phyloP scores from a whole-genome alignment of 2,888 invertebrate species.

The Cephus rjabovi region DNA sequence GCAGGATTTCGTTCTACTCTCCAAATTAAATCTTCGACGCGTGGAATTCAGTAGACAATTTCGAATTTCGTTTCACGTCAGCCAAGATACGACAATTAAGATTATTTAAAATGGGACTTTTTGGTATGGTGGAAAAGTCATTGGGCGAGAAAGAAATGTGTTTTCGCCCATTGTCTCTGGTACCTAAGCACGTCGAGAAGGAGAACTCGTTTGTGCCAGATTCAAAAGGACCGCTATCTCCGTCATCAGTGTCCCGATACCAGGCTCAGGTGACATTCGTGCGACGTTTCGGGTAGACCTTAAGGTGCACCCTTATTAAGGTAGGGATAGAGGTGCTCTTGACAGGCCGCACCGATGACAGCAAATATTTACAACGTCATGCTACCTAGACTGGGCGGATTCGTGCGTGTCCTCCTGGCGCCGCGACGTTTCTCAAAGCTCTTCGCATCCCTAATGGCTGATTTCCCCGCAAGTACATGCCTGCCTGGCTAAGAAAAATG shows the following conservation, averaged over 20 bases:
- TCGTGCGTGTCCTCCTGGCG: constrained; percentile 41
- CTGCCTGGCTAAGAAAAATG: not conserved
- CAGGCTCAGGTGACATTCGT: constrained; percentile 53
- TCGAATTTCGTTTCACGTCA: not conserved
- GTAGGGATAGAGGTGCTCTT: constrained; percentile 36
- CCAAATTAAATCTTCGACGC: not conserved
- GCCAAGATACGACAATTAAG: not conserved
- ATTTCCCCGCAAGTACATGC: not conserved
- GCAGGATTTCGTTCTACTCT: not conserved
- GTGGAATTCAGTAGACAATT: not conserved
- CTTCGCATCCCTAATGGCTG: not conserved
- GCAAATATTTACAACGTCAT: constrained; percentile 62
- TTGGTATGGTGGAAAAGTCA: constrained; percentile 9
- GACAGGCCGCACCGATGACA: constrained; percentile 53
- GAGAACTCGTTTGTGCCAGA: constrained; percentile 9
- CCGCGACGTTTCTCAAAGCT: constrained; percentile 24
- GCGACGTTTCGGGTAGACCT: constrained; percentile 10
- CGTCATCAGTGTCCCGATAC: constrained; percentile 63
- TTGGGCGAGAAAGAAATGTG: constrained; percentile 12
- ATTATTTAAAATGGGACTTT: not conserved
- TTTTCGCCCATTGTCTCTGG: not conserved
- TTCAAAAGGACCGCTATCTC: constrained; percentile 61
- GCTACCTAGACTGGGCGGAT: constrained; percentile 54
- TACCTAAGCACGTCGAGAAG: not conserved
- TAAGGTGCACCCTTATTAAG: constrained; percentile 47